Conservation (phyloP, 2,888 invertebrate genomes). For the Mycogona germanica region DNA sequence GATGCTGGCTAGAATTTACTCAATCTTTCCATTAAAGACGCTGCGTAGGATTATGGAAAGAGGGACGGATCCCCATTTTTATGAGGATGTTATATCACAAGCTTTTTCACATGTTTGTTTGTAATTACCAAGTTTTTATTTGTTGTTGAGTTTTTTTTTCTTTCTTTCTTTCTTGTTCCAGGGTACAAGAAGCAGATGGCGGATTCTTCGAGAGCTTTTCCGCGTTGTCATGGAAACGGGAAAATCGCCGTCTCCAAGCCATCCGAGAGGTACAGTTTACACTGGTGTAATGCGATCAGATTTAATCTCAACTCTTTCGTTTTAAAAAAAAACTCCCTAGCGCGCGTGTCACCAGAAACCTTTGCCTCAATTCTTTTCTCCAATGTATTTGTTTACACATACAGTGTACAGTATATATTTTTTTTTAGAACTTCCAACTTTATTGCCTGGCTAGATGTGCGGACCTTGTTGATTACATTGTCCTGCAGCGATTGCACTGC, state of each 20-base stretch:
- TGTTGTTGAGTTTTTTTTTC: background rate
- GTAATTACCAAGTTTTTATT: too few relatives aligned
- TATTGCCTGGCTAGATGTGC: too few relatives aligned
- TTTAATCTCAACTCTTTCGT: too few relatives aligned
- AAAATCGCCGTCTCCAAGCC: slow-evolving; percentile 69
- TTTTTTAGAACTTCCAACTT: background rate
- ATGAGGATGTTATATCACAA: too few relatives aligned
- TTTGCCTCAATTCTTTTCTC: background rate
- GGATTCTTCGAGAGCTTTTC: slow-evolving; percentile 92
- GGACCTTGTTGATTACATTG: too few relatives aligned
- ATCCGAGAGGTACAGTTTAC: slow-evolving; percentile 50
- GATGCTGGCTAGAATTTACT: too few relatives aligned
- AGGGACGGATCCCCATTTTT: too few relatives aligned
- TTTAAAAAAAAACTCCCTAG: background rate
- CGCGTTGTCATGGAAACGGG: slow-evolving; percentile 81
- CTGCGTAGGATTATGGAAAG: too few relatives aligned
- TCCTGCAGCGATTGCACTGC: too few relatives aligned
- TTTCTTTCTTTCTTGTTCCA: slow-evolving; percentile 34
- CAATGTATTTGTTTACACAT: background rate
- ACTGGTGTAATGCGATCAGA: background rate
- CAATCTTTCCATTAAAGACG: too few relatives aligned
- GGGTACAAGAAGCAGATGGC: slow-evolving; percentile 87
- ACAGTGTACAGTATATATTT: background rate
- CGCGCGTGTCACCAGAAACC: background rate
- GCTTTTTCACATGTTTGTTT: too few relatives aligned